Base-by-base conservation (phyloP, 2,888 invertebrate species). In the Chymomyza fuscimana region DNA sequence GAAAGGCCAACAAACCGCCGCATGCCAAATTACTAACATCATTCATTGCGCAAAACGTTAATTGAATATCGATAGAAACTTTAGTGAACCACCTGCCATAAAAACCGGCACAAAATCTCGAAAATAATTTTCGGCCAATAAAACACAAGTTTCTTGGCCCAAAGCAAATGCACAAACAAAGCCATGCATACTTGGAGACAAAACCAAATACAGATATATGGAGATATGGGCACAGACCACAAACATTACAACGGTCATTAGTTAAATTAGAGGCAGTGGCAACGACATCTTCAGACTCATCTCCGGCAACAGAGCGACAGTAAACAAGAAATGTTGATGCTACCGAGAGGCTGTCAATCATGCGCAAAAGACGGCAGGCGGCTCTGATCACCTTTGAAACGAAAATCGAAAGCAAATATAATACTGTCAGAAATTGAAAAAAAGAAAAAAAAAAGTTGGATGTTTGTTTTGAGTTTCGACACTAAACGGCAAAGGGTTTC, bases 211-310 rank as follows among this genome's bases (percentile, higher is more conserved):
- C 65, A 50, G 10, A 12, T 12, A 12, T 46, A 46, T 12, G 12
- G 12, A 46, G 40, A 4, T 46, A 46, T 46, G 40, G 79, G 79
- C 75, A 77, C 77, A 78, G 76, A 79, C 78, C 79, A 78, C 88
- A 88, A 89, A 87, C 87, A 89, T 89, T 89, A 89, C 89, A 89
- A 86, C 87, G 82, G 79, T 89, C 88, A 89, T 89, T 89, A 89
- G 88, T 78, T 89, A 86, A 88, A 89, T 89, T 89, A 89, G 86
- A 77, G 74, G 78, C 78, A 78, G 68, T 76, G 79, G 71, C 69
- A 72, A 51, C 63, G 65, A 73, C 62, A 73, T 65, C 62, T 72
- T 67, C 64, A 52, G 56, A 63, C 67, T 65, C 60, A 19, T 59
- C 69, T 63, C 22, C 56, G 32, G 59, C 76, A 68, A 62, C 59